Percentiles rank a stretch among this genome's conserved stretches.
phyloP scores from a whole-genome alignment of 2,797 vertebrate genomes.

The Darevskia mixta region DNA sequence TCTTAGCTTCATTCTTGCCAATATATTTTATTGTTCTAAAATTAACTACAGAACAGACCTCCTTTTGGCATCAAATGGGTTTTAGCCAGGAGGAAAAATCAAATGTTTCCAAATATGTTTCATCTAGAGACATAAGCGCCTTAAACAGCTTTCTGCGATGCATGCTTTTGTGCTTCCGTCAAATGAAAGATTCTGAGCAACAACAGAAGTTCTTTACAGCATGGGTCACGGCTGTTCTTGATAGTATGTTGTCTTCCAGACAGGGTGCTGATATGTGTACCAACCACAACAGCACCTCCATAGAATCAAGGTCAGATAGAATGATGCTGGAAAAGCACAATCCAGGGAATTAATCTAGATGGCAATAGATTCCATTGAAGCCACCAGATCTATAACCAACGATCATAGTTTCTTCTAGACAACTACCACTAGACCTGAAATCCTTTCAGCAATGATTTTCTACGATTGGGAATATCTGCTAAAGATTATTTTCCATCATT shows the following conservation, averaged over 20 bases:
- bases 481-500: neutral
- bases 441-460: neutral
- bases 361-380: neutral
- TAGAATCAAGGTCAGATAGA: neutral
- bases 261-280: too few relatives aligned
- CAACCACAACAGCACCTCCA: neutral
- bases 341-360: neutral
- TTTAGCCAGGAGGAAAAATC: constrained; percentile 48
- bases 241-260: neutral
- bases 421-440: neutral
- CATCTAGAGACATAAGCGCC: constrained; percentile 46
- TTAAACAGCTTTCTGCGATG: constrained; percentile 44
- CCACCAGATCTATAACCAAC: neutral
- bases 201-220: neutral
- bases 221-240: neutral
- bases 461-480: neutral
- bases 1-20: constrained; percentile 60
- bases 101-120: constrained; percentile 65
- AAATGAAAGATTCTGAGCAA: constrained; percentile 12
- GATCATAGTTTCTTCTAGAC: neutral
- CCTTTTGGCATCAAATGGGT: constrained; percentile 61
- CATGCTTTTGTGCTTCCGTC: constrained; percentile 45
- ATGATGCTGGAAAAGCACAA: neutral
- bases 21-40: constrained; percentile 69
- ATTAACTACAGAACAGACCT: constrained; percentile 63